Evolutionary conservation across 2,888 invertebrate genomes (phyloP), one percentile per base, ranked within the genome.

Genomic region (Merodon equestris): DNA sequence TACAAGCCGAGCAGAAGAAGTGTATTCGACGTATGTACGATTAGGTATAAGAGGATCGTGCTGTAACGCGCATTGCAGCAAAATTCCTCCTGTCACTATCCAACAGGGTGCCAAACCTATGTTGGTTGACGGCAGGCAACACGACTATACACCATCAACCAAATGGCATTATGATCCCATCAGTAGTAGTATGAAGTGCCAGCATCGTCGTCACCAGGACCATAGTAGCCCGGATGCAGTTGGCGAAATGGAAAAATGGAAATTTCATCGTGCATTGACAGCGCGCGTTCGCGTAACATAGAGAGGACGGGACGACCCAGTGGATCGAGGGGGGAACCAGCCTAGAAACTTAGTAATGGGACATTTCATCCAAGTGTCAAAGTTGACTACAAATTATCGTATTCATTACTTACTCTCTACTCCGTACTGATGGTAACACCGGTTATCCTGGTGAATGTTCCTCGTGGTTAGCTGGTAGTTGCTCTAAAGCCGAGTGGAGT

Each of bases 321-420:
- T 18, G 40, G 12, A 38, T n/a, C n/a, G n/a, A n/a, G n/a, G n/a
- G n/a, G n/a, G n/a, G n/a, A n/a, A n/a, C n/a, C n/a, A n/a, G 36
- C 47, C 67, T 63, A 47, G 48, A 79, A 79, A 68, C 73, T 68
- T 60, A 53, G 77, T 79, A 77, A 77, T 77, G 67, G 77, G 73
- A 81, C 70, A 81, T 81, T 81, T 81, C 75, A 81, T 75, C 64
- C 75, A 75, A 81, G 81, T 81, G 75, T 81, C 81, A 75, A 81
- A 81, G 81, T 81, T 81, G 81, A 71, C 70, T 75, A 66, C 75
- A 81, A 75, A 81, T 81, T 81, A 81, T 81, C 75, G 70, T 70
- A 74, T 81, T 79, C 74, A 79, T 79, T 79, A 79, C 79, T 64
- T 68, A 70, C 79, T 68, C 63, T 54, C n/a, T n/a, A 27, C 27